Evolutionary conservation across 2,888 invertebrate genomes (phyloP), one percentile per base, ranked within the genome.

Genomic region (Ceramica pisi): DNA sequence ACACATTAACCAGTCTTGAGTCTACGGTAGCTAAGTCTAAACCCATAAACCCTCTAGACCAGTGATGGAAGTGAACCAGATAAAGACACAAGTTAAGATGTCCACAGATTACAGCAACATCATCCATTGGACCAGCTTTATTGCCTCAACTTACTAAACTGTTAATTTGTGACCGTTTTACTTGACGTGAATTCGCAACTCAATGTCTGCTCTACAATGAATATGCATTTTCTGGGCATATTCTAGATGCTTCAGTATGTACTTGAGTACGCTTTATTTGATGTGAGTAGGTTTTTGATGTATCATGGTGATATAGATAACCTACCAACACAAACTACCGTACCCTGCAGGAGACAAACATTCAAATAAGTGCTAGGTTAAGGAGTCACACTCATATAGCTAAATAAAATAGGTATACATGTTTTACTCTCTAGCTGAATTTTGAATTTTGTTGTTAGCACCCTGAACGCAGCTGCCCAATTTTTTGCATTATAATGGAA

Each of bases 131-230:
- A 71, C 69, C 51, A 79, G 76, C 64, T 86, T 86, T 85, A 88
- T 86, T 87, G 65, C 68, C 78, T 83, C 77, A 69, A 71, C 67
- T 80, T 65, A 78, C 69, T 66, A 61, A 71, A 78, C 80, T 71
- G 84, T 87, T 86, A 81, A 80, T 75, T 83, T 80, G 77, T 70
- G 67, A 75, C 79, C 78, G 83, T 81, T 85, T 79, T 80, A 71
- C 78, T 67, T 79, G 55, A 79, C 59, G 82, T 59, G 66, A 63
- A 82, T 78, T 82, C 56, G 53, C 82, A 82, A 78, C 63, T 61
- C 35, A 48, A 64, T 64, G 79, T 66, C 59, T 64, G 55, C 63
- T 80, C 56, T 56, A 69, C 64, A 68, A 77, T 83, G 83, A 83
- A 83, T 85, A 85, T 83, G 80, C 83, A 85, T 65, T 73, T 84